Base-by-base conservation (phyloP, 2,888 invertebrate genomes). In the Linyphia triangularis region DNA sequence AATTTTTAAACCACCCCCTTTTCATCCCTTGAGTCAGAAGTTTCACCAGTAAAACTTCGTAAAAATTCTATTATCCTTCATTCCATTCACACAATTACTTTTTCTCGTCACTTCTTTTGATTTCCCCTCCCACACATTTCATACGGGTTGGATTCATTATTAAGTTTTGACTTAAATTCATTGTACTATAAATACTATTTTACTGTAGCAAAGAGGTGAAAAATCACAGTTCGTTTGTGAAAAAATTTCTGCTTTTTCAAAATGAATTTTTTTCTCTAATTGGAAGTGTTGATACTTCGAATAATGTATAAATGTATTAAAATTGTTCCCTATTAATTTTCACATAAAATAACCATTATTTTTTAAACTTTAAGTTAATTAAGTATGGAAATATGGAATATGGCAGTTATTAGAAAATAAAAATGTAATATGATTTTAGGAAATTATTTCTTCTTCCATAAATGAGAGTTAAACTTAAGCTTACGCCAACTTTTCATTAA, bases 21-120 rank as follows among this genome's bases (percentile, higher is more conserved):
- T 10, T 33, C 0, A 0, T n/a, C 51, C 73, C 65, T 43, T 26
- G 6, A 30, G 73, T 63, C 51, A n/a, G 9, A 22, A 77, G 40
- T 40, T 30, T 51, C n/a, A 51, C 75, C 57, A 24, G 59, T 61
- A 84, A 84, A 75, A 43, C 30, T 73, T 30, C 57, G 75, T 75
- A 51, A 75, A 73, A 73, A 84, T 84, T 75, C 73, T 84, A 84
- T 84, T 84, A 75, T 51, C 73, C 30, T 51, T 67, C 75, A 65
- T 75, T 84, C 73, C 63, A 51, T 84, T 73, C 73, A 75, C 83
- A 75, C 83, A 51, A 84, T 84, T 84, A 75, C 9, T 33, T 33
- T 33, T 9, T 75, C 75, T 75, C 61, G 40, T 28, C 37, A 57
- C 65, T 75, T 57, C 51, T 69, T 63, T 40, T 67, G 19, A 10